phyloP scores from a whole-genome alignment of 2,797 vertebrate genomes.

The Taeniopygia guttata region DNA sequence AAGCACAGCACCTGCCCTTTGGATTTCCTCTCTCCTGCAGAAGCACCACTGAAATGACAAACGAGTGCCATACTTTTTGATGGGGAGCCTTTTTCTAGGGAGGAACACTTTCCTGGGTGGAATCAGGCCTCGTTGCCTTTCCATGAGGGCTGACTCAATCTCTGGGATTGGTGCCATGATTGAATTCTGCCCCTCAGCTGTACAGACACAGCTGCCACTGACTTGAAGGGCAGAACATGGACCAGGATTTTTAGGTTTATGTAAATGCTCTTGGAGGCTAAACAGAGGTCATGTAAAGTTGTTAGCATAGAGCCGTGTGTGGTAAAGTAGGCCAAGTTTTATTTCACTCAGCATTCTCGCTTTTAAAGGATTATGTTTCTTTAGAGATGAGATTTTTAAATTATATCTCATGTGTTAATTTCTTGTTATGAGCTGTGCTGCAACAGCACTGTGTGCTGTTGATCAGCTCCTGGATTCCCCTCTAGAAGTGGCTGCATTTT shows the following conservation, averaged over 20 bases:
- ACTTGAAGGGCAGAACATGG: background rate
- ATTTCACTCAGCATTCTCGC: background rate
- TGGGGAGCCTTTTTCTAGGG: background rate
- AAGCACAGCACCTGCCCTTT: background rate
- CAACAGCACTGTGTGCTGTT: background rate
- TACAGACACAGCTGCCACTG: background rate
- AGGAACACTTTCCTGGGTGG: background rate
- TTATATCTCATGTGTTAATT: background rate
- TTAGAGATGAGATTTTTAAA: background rate
- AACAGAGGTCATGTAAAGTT: background rate
- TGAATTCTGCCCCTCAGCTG: constrained; percentile 24
- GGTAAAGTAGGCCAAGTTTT: background rate
- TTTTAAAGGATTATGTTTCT: background rate
- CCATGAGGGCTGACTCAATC: background rate
- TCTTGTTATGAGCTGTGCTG: background rate
- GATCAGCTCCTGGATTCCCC: background rate
- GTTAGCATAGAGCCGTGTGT: background rate
- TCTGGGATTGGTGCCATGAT: background rate
- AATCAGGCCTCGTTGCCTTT: background rate
- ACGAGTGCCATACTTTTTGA: background rate
- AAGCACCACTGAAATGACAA: background rate
- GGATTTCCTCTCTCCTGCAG: background rate
- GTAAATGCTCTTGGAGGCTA: background rate
- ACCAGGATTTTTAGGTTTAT: background rate
- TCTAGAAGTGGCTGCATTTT: background rate